Conservation (phyloP, 2,113 vertebrate genomes). For the Stigmatopora nigra region DNA sequence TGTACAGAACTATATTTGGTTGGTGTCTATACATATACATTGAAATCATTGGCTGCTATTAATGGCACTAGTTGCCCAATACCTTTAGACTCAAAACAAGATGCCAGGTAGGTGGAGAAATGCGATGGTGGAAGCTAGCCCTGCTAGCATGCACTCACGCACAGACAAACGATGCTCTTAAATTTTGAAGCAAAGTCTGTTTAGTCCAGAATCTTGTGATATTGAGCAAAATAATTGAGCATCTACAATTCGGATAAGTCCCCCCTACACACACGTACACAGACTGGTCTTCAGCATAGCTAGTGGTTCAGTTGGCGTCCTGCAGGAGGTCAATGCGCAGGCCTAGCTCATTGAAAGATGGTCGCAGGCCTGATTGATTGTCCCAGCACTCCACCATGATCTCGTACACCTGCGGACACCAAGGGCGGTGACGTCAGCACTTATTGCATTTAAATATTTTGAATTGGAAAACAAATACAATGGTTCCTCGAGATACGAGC, state of each 20-base stretch:
- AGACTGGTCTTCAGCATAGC: too few relatives aligned
- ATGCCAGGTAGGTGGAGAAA: constrained; percentile 4
- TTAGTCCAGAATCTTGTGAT: too few relatives aligned
- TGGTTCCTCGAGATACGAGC: too few relatives aligned
- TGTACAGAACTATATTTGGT: constrained; percentile 56
- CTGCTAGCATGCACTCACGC: constrained; percentile 47
- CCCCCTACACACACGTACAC: too few relatives aligned
- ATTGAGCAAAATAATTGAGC: too few relatives aligned
- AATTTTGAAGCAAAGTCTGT: too few relatives aligned
- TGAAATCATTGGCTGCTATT: constrained; percentile 17
- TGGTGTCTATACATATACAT: constrained; percentile 47
- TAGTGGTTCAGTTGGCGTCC: constrained; percentile 71
- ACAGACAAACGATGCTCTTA: neutral
- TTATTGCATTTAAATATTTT: neutral
- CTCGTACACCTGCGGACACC: constrained; percentile 72
- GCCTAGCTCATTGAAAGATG: constrained; percentile 81
- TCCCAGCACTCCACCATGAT: constrained; percentile 96
- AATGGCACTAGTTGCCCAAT: too few relatives aligned
- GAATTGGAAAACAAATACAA: too few relatives aligned
- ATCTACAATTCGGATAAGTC: too few relatives aligned
- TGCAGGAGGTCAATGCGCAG: constrained; percentile 80
- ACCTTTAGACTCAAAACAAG: too few relatives aligned
- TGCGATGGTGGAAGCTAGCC: constrained; percentile 45
- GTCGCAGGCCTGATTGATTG: constrained; percentile 73
- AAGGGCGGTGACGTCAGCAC: neutral